Percentiles rank a stretch among this genome's conserved stretches.
These are phyloP conservation scores for Luscinia megarhynchos DNA, from an alignment of 2,797 vertebrate species.

Conservation along the genomic window DNA sequence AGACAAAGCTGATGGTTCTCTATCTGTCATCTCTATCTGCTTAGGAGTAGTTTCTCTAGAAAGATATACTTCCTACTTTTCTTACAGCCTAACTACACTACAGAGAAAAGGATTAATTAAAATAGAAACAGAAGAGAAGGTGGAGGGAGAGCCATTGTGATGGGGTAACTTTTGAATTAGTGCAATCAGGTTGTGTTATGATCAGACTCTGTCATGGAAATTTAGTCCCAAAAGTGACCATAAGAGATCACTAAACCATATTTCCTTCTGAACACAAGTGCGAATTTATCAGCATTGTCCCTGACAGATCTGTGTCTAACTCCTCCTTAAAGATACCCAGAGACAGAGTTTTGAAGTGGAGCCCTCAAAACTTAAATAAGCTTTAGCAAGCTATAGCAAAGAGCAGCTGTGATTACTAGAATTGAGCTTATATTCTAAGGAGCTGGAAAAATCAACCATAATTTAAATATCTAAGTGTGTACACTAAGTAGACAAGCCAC, in stretches of 20 bases:
- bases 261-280: background rate
- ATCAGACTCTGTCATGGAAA: background rate
- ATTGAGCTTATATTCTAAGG: background rate
- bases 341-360: background rate
- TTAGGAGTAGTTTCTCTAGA: background rate
- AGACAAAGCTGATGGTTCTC: background rate
- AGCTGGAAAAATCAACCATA: background rate
- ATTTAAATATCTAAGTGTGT: background rate
- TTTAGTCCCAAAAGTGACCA: background rate
- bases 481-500: background rate
- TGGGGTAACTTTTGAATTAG: background rate
- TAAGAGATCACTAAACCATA: background rate
- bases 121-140: background rate
- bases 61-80: background rate
- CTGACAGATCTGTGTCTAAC: background rate
- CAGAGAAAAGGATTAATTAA: background rate
- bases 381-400: background rate
- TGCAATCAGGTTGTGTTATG: background rate
- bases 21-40: background rate
- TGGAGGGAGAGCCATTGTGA: background rate
- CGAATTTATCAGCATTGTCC: background rate
- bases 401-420: background rate
- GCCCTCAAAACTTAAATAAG: background rate
- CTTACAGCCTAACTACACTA: background rate
- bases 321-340: background rate